Evolutionary conservation across 2,888 invertebrate genomes (phyloP).

Genomic region (Mesorhabditis spiculigera): DNA sequence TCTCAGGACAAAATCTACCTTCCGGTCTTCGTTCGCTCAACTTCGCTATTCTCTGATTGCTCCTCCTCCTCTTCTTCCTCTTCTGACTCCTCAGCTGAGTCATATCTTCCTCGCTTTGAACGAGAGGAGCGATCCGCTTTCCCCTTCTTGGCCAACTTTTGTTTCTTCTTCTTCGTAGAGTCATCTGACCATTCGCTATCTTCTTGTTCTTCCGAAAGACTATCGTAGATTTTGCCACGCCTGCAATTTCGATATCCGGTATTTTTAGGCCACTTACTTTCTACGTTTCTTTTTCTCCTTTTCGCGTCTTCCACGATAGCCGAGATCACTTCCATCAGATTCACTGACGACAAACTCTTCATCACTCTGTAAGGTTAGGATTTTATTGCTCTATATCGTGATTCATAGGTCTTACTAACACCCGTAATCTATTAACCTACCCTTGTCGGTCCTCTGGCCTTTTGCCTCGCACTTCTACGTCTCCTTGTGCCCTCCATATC

Average conservation of each 20-base stretch:
- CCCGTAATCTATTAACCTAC: background rate
- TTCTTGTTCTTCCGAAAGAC: slow-evolving; percentile 13
- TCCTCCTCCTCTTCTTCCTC: slow-evolving; percentile 6
- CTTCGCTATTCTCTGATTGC: background rate
- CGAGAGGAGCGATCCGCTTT: background rate
- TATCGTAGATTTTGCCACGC: background rate
- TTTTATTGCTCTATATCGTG: background rate
- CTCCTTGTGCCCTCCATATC: slow-evolving; percentile 17
- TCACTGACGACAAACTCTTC: slow-evolving; percentile 20
- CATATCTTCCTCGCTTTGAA: background rate
- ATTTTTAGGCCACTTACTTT: background rate
- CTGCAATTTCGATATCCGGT: background rate
- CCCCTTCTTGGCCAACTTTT: slow-evolving; percentile 3
- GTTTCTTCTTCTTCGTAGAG: slow-evolving; percentile 16
- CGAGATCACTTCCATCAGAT: slow-evolving; percentile 19
- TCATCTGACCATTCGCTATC: slow-evolving; percentile 20
- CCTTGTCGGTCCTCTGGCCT: background rate
- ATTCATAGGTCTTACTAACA: background rate
- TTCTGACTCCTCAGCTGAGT: background rate
- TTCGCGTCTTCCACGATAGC: slow-evolving; percentile 15
- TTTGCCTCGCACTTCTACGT: background rate
- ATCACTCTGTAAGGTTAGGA: slow-evolving; percentile 8
- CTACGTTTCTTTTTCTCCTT: slow-evolving; percentile 14
- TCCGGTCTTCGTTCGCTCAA: background rate
- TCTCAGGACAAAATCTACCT: background rate